Percentiles rank a stretch among this genome's conserved stretches.
Evolutionary conservation across 53 echinoderm and acorn worm genomes (phyloP).

Genomic region (Henricia sp.): DNA sequence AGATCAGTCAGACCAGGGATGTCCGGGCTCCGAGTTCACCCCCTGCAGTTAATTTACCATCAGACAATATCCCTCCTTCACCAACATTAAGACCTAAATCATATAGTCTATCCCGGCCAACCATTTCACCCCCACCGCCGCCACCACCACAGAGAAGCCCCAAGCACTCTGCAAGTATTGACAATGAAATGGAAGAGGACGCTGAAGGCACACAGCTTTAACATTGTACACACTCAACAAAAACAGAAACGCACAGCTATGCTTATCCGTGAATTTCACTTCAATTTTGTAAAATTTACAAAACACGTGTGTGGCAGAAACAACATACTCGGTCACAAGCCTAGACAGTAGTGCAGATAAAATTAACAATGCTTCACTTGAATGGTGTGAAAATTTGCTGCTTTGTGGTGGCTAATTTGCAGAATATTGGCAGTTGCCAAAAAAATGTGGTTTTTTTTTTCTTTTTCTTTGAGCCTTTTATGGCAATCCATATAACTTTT

Average conservation of each 20-base stretch:
- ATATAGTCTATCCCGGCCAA: conserved; percentile 41
- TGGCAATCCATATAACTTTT: no score
- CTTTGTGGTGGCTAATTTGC: no score
- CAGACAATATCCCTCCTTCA: conserved; percentile 27
- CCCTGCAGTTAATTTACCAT: background rate
- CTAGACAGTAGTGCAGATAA: background rate
- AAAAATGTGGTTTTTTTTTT: no score
- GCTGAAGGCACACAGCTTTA: conserved; percentile 30
- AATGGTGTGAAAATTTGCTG: no score
- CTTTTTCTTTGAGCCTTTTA: no score
- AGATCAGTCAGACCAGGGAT: conserved; percentile 27
- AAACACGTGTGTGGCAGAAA: background rate
- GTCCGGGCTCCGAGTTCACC: background rate
- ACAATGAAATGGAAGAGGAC: conserved; percentile 5
- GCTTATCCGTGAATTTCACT: background rate
- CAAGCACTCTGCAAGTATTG: conserved; percentile 10
- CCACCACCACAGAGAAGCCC: conserved; percentile 45
- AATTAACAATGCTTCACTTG: no score
- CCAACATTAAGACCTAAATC: conserved; percentile 53
- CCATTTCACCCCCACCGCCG: conserved; percentile 53
- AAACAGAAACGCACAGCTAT: background rate
- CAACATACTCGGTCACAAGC: background rate
- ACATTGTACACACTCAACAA: background rate
- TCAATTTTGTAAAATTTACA: background rate
- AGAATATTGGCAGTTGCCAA: no score